Conservation (phyloP, 2,113 vertebrate genomes). For the Leuciscus idus region DNA sequence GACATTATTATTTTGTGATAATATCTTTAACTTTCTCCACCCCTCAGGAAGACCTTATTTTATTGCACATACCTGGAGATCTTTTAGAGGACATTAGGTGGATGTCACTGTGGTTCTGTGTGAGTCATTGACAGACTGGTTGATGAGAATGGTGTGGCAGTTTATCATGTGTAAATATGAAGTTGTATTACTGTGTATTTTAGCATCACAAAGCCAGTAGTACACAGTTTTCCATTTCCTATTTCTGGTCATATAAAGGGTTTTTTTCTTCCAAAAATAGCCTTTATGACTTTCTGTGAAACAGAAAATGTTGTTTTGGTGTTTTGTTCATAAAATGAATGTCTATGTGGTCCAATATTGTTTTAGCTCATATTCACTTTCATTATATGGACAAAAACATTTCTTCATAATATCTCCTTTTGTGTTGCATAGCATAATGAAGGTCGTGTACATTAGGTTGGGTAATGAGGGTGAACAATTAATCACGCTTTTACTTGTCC, state of each 20-base stretch:
- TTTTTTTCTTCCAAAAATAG: too few relatives aligned
- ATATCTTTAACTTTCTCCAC: not conserved
- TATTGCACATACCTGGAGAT: not conserved
- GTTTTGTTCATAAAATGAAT: not conserved
- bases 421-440: not conserved
- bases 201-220: not conserved
- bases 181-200: not conserved
- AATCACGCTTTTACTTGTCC: not conserved
- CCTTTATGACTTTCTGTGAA: too few relatives aligned
- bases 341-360: too few relatives aligned
- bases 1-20: not conserved
- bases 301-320: not conserved
- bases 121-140: conserved; percentile 12
- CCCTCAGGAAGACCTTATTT: not conserved
- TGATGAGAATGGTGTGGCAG: conserved; percentile 15
- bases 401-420: not conserved
- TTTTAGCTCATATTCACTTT: not conserved
- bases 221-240: too few relatives aligned
- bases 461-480: not conserved
- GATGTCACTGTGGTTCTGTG: conserved; percentile 36
- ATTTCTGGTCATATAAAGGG: too few relatives aligned
- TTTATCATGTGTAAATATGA: not conserved
- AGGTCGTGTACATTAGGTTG: not conserved
- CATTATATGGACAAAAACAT: not conserved
- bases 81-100: not conserved